Evolutionary conservation across 2,113 vertebrate species (phyloP), one percentile per base, ranked within the genome.

Genomic region (Salvelinus fontinalis): DNA sequence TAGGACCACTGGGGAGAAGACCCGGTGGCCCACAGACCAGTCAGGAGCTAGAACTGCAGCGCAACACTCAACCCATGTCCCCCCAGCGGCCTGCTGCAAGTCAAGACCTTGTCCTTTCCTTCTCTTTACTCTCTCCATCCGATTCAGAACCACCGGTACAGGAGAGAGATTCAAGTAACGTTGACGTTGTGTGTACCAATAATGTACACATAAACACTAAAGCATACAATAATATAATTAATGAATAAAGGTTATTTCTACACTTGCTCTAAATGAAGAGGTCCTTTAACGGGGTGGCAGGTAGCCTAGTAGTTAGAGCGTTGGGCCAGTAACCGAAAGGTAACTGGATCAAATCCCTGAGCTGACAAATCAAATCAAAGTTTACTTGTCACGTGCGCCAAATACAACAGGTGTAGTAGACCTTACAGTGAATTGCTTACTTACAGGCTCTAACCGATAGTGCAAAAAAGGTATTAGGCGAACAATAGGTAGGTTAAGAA

Each of bases 1-100:
- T 62, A 98, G 92, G 20, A 94, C 94, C 75, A 97, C 92, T 44
- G 97, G 91, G 0, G 96, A 93, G 0, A 94, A 94, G 74, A 96
- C 95, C 0, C 95, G 93, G 0, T 85, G 66, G 26, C 95, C 94
- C 75, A 96, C 1, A 0, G 91, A 92, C 83, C 77, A 0, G 89
- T 90, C 87, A 96, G 88, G 57, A 88, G 83, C 48, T 79, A 83
- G 77, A 95, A 87, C 0, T 95, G 94, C 77, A 95, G 29, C 4
- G n/a, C 1, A 71, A 0, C 0, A 76, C 71, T 93, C 92, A 81
- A 92, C 90, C 72, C 96, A 39, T 2, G 79, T 51, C 26, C 84
- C 75, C 75, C 87, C 65, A 77, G n/a, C 3, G 71, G 11, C 0
- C 75, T 11, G 20, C 20, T 4, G 49, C 7, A 48, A 75, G 81